A percentile compares a stretch with the other conserved stretches of the same genome.
phyloP scores from a whole-genome alignment of 1,140 invertebrate species.

The Eumeta japonica region DNA sequence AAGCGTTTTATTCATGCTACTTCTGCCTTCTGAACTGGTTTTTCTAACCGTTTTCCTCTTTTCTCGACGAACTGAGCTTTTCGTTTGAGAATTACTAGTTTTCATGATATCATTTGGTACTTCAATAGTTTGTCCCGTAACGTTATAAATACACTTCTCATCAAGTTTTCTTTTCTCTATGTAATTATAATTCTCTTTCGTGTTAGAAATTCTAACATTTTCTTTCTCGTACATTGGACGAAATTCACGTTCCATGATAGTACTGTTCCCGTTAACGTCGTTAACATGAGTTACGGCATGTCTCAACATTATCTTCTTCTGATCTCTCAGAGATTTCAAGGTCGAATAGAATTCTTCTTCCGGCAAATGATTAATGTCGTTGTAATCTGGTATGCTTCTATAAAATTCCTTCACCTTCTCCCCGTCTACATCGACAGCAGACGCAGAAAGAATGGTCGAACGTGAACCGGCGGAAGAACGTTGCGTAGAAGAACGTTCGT shows the following conservation, averaged over 20 bases:
- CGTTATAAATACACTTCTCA: no score
- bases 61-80: slow-evolving; percentile 1
- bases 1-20: no score
- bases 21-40: neutral
- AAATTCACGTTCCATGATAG: neutral
- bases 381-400: slow-evolving; percentile 69
- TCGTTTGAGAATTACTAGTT: slow-evolving; percentile 3
- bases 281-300: slow-evolving; percentile 54
- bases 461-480: slow-evolving; percentile 37
- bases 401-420: slow-evolving; percentile 66
- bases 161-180: neutral
- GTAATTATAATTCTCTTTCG: neutral
- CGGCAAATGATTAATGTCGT: slow-evolving; percentile 66
- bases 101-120: slow-evolving; percentile 2
- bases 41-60: neutral
- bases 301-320: slow-evolving; percentile 61
- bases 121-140: neutral
- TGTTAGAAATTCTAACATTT: slow-evolving; percentile 4
- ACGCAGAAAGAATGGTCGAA: slow-evolving; percentile 23
- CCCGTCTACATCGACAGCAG: slow-evolving; percentile 29
- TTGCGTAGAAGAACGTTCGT: slow-evolving; percentile 32
- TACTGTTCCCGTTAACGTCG: slow-evolving; percentile 29
- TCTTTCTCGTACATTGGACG: no score
- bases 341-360: slow-evolving; percentile 68
- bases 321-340: slow-evolving; percentile 63